A percentile compares a stretch with the other conserved stretches of the same genome.
phyloP scores from a whole-genome alignment of 2,888 invertebrate species.

The Melieria picta region DNA sequence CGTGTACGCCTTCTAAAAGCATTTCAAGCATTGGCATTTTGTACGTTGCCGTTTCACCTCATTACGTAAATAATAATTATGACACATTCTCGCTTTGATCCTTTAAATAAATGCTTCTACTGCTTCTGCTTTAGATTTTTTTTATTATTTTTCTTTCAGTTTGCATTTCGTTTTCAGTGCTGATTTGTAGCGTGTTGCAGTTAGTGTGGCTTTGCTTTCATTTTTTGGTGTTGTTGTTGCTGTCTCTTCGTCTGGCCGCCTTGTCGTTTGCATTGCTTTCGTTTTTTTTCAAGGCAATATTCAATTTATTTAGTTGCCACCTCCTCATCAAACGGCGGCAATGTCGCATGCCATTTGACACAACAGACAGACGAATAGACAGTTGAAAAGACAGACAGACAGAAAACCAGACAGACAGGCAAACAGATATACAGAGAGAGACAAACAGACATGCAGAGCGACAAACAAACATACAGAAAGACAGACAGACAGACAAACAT shows the following conservation, averaged over 20 bases:
- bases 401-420: not conserved
- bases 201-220: constrained; percentile 14
- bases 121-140: constrained; percentile 15
- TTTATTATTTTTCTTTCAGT: constrained; percentile 22
- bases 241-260: not conserved
- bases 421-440: not conserved
- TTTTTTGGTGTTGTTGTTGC: constrained; percentile 20
- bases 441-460: no score
- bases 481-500: not conserved
- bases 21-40: constrained; percentile 19
- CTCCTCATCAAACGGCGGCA: not conserved
- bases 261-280: constrained; percentile 22
- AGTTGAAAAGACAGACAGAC: not conserved
- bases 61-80: constrained; percentile 8
- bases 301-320: constrained; percentile 33
- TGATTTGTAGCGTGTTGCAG: constrained; percentile 2
- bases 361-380: not conserved
- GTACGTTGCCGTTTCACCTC: constrained; percentile 24
- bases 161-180: constrained; percentile 12
- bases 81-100: constrained; percentile 8
- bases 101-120: constrained; percentile 20
- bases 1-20: not conserved
- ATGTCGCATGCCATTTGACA: constrained; percentile 8
- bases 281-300: constrained; percentile 21
- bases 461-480: not conserved